Conservation (phyloP, 2,888 invertebrate genomes). For the Pomacea canaliculata region DNA sequence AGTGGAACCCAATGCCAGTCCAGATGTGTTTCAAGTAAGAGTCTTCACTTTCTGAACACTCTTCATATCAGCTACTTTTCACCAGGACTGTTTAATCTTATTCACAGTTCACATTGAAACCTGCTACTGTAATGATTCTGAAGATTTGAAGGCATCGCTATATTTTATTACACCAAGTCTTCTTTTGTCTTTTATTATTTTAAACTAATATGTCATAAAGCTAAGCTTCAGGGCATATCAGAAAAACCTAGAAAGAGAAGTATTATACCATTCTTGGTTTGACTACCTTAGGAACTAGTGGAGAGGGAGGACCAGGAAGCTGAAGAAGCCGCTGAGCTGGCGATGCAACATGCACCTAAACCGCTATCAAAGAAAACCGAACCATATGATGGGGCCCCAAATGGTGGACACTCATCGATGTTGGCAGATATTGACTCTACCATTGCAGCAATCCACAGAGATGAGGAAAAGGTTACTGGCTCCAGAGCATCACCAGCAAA, state of each 20-base stretch:
- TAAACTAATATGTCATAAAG: no score
- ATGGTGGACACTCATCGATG: constrained; percentile 27
- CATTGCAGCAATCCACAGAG: constrained; percentile 24
- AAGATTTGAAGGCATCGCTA: no score
- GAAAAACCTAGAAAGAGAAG: no score
- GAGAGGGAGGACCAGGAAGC: not conserved
- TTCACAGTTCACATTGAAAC: no score
- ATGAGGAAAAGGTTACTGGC: not conserved
- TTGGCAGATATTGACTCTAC: constrained; percentile 34
- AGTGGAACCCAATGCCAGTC: not conserved
- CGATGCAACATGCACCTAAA: not conserved
- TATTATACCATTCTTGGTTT: not conserved
- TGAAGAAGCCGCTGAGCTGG: not conserved
- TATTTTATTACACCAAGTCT: no score
- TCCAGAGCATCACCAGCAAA: not conserved
- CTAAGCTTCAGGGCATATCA: no score
- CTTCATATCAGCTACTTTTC: not conserved
- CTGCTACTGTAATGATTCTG: no score
- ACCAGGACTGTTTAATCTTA: no score
- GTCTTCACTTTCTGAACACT: not conserved
- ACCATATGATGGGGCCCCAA: not conserved
- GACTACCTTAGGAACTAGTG: constrained; percentile 14
- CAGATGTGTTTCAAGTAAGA: constrained; percentile 12
- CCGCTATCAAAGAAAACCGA: not conserved
- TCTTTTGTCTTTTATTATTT: no score